Percentiles rank a stretch among this genome's conserved stretches.
These are phyloP conservation scores for Penaeus indicus DNA, from an alignment of 1,140 invertebrate species.

Conservation along the genomic window DNA sequence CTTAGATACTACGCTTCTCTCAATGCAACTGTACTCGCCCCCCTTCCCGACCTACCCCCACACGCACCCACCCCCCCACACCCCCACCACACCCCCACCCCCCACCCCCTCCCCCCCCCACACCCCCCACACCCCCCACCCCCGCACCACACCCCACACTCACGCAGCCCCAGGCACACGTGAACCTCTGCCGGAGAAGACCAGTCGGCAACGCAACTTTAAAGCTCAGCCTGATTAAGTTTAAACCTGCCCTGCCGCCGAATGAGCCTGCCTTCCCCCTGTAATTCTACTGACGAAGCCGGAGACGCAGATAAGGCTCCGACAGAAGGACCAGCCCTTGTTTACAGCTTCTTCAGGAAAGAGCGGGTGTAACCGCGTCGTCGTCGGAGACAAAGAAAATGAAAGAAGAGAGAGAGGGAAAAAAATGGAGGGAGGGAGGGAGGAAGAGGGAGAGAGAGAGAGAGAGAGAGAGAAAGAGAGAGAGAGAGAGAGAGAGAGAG, in stretches of 20 bases:
- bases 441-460: neutral
- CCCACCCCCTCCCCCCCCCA: too few relatives aligned
- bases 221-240: conserved; percentile 23
- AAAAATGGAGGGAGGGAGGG: neutral
- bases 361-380: neutral
- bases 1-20: too few relatives aligned
- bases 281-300: neutral
- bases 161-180: too few relatives aligned
- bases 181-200: too few relatives aligned
- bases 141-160: too few relatives aligned
- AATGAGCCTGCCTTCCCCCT: conserved; percentile 1
- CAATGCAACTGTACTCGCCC: too few relatives aligned
- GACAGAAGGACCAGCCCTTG: neutral
- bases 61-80: too few relatives aligned
- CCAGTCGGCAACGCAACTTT: conserved; percentile 13
- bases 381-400: neutral
- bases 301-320: neutral
- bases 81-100: too few relatives aligned
- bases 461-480: neutral
- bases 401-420: neutral
- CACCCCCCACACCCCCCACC: too few relatives aligned
- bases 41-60: too few relatives aligned
- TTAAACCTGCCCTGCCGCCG: conserved; percentile 27
- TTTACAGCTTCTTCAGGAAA: neutral
- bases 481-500: too few relatives aligned